Evolutionary conservation across 2,888 invertebrate genomes (phyloP).

Genomic region (Mechanitis mazaeus): DNA sequence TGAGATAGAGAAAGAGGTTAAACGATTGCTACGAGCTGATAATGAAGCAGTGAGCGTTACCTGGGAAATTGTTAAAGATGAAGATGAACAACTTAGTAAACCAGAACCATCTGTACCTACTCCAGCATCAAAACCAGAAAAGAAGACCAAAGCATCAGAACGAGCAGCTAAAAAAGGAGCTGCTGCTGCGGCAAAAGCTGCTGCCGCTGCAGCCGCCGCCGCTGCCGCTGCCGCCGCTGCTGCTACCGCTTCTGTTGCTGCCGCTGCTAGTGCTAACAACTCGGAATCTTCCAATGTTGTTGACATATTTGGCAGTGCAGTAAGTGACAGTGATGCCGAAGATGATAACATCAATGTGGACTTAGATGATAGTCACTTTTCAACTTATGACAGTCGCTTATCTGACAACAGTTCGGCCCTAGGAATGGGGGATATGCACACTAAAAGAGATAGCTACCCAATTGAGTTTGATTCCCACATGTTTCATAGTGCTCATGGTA

Average conservation of each 20-base stretch:
- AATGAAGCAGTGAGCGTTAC: conserved; percentile 93
- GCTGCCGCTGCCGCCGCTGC: conserved; percentile 5
- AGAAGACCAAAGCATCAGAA: conserved; percentile 52
- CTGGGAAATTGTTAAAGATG: conserved; percentile 93
- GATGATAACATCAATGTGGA: conserved; percentile 88
- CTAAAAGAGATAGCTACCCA: conserved; percentile 42
- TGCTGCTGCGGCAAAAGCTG: conserved; percentile 35
- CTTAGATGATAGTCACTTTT: conserved; percentile 86
- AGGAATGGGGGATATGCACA: conserved; percentile 40
- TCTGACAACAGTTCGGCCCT: conserved; percentile 77
- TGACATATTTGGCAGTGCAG: conserved; percentile 94
- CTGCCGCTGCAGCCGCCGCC: conserved; percentile 19
- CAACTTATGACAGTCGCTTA: conserved; percentile 83
- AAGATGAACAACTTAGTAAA: conserved; percentile 80
- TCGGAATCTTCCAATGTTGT: conserved; percentile 60
- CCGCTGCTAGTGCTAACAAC: conserved; percentile 32
- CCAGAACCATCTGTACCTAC: conserved; percentile 35
- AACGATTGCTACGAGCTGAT: conserved; percentile 91
- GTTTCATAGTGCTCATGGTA: conserved; percentile 37
- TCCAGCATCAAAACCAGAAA: conserved; percentile 45
- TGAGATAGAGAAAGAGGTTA: conserved; percentile 98
- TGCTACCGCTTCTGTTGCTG: conserved; percentile 17
- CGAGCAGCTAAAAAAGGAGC: conserved; percentile 32
- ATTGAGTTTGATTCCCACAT: conserved; percentile 61
- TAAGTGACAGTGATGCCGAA: conserved; percentile 90